Evolutionary conservation across 2,888 invertebrate species (phyloP), one percentile per base, ranked within the genome.

Genomic region (Chelonus formosanus): DNA sequence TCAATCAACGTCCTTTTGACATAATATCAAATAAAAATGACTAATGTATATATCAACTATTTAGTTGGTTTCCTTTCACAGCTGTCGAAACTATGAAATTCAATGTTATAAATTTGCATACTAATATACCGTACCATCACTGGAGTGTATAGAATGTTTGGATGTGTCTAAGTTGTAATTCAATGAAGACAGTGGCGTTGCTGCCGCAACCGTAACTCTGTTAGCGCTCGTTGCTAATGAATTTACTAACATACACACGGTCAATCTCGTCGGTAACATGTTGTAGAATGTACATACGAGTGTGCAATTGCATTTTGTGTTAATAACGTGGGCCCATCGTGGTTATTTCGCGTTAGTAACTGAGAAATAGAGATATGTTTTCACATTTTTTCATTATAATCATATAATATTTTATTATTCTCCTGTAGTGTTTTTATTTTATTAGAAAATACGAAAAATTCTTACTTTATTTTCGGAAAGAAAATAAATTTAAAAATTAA

Each of bases 61-160:
- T 64, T 45, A 45, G 48, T 54, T 54, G 36, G 44, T 7, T 8
- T 56, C 71, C 71, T 34, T 40, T 45, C 78, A 78, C 79, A 79
- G 76, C 80, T 79, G 80, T 78, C 80, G 78, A 80, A 80, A 80
- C 80, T 80, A 79, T 80, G 80, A 79, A 80, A 80, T 80, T 80
- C 79, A 80, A 80, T 80, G 79, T 77, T 74, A 74, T 75, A 67
- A 80, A 80, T 80, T 80, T 80, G 73, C 80, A 79, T 80, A 75
- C 74, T 80, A 79, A 80, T 80, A 20, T 20, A 20, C 20, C 20
- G 20, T 20, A 20, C 20, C 20, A 20, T 76, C 76, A 55, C 47
- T 48, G 45, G 56, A 58, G 70, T 72, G 72, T 74, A 77, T 57
- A 20, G 20, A 34, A 78, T 75, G 71, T 67, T 58, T 57, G 56